Evolutionary conservation across 2,797 vertebrate species (phyloP).

Genomic region (Anguilla pacifica): DNA sequence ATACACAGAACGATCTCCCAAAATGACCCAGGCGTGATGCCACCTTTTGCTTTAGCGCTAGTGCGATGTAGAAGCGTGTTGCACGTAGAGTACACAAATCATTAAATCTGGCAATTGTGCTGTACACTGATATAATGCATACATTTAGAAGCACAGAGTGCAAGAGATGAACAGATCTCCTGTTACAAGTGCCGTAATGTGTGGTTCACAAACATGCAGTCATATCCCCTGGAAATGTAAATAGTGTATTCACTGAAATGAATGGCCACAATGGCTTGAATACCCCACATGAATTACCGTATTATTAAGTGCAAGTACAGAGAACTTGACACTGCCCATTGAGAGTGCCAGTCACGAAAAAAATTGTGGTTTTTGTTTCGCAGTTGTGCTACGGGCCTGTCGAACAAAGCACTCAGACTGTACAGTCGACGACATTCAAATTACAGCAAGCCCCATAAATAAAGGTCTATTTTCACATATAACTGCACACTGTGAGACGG

Average conservation of each 20-base stretch:
- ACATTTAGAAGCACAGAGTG: neutral
- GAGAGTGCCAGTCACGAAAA: neutral
- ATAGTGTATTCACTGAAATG: neutral
- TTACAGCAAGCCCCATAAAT: neutral
- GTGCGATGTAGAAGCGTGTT: neutral
- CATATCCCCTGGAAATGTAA: neutral
- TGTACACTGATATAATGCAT: neutral
- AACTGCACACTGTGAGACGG: neutral
- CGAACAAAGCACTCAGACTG: neutral
- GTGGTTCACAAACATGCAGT: neutral
- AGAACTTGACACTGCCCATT: neutral
- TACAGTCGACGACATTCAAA: neutral
- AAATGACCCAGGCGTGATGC: neutral
- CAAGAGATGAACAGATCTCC: neutral
- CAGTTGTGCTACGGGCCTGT: neutral
- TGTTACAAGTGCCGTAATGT: neutral
- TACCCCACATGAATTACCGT: neutral
- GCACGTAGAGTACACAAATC: neutral
- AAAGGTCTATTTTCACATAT: neutral
- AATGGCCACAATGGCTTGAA: no score
- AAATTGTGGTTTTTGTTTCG: neutral
- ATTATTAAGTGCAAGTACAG: neutral
- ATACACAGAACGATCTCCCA: neutral
- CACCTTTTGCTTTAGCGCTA: neutral
- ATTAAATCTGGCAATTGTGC: neutral